phyloP scores from a whole-genome alignment of 2,113 vertebrate genomes.

The Phrynosoma blainvillii region DNA sequence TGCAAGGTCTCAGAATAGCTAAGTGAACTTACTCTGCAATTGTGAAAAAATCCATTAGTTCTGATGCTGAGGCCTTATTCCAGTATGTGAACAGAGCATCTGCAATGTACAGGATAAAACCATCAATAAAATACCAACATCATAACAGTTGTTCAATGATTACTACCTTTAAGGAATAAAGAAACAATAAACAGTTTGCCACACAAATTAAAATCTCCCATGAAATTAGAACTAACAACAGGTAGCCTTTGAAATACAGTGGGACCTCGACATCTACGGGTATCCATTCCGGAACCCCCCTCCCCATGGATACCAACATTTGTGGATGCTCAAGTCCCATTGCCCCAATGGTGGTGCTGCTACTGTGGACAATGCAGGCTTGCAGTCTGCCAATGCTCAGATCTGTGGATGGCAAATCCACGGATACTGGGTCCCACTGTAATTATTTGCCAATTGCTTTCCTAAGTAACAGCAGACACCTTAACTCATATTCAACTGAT shows the following conservation, averaged over 20 bases:
- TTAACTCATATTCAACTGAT: background rate
- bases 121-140: conserved; percentile 25
- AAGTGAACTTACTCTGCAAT: conserved; percentile 89
- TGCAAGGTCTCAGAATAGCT: conserved; percentile 1
- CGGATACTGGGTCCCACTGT: too few relatives aligned
- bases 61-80: conserved; percentile 93
- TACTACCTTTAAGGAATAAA: background rate
- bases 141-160: background rate
- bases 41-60: conserved; percentile 98
- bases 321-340: too few relatives aligned
- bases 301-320: too few relatives aligned
- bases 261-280: too few relatives aligned
- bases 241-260: background rate
- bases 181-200: background rate
- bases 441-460: too few relatives aligned
- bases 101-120: conserved; percentile 66
- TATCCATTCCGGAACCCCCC: too few relatives aligned
- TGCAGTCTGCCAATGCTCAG: too few relatives aligned
- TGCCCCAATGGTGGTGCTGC: too few relatives aligned
- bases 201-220: background rate
- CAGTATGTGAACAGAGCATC: conserved; percentile 96
- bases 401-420: too few relatives aligned
- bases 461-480: background rate
- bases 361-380: too few relatives aligned
- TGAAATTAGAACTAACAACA: background rate